Evolutionary conservation across 2,113 vertebrate genomes (phyloP).

Genomic region (Galbula dea): DNA sequence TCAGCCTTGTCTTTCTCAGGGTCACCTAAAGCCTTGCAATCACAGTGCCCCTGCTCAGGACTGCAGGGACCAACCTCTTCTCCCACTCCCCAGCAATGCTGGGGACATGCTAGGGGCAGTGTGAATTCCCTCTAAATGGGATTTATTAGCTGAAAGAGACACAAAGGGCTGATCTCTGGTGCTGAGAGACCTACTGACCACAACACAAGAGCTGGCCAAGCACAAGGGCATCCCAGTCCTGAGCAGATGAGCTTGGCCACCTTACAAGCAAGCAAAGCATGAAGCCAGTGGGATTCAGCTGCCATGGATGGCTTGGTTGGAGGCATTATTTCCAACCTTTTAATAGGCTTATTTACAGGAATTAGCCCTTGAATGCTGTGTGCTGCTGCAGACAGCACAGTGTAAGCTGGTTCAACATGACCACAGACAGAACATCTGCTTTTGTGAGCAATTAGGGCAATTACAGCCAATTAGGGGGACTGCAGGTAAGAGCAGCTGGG

Average conservation of each 20-base stretch:
- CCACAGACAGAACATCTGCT: slow-evolving; percentile 19
- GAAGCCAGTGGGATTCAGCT: not conserved
- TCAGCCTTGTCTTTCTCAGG: not conserved
- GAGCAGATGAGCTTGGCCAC: rapidly evolving
- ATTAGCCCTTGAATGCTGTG: not conserved
- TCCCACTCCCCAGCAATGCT: not conserved
- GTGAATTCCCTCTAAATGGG: not conserved
- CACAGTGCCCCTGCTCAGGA: not conserved
- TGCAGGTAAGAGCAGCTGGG: slow-evolving; percentile 1
- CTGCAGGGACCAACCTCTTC: not conserved
- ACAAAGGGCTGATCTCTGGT: not conserved
- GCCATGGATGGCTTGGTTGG: not conserved
- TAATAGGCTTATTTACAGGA: slow-evolving; percentile 29
- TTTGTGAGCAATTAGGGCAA: slow-evolving; percentile 26
- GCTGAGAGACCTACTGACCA: not conserved
- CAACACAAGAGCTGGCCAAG: not conserved
- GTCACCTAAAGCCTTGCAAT: not conserved
- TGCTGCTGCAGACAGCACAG: not conserved
- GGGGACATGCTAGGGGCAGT: not conserved
- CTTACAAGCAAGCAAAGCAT: not conserved
- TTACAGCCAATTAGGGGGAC: not conserved
- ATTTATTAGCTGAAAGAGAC: not conserved
- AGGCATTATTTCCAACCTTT: not conserved
- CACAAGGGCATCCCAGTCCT: not conserved
- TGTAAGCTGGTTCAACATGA: rapidly evolving